Evolutionary conservation across 37 sponge, comb jelly and placozoan genomes (phyloP).

Genomic region (Beroe ovata): DNA sequence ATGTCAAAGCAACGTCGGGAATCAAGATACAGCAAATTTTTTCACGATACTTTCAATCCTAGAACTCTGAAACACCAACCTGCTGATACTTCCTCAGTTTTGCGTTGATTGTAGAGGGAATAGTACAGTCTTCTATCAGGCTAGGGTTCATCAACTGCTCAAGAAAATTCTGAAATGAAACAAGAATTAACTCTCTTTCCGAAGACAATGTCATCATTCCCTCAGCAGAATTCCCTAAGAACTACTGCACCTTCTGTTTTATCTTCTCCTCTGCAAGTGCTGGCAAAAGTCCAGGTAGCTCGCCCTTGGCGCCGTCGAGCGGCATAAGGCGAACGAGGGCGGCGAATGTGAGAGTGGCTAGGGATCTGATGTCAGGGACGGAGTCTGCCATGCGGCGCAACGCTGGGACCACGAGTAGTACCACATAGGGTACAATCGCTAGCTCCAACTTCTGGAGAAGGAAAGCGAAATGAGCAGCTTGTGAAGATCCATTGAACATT

Average conservation of each 20-base stretch:
- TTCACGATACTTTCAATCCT: no score
- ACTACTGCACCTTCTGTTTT: slow-evolving; percentile 66
- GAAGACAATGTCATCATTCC: no score
- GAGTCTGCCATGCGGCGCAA: slow-evolving; percentile 90
- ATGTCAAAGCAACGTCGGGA: no score
- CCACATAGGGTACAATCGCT: slow-evolving; percentile 76
- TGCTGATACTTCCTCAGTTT: slow-evolving; percentile 94
- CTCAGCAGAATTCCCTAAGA: no score
- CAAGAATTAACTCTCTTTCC: no score
- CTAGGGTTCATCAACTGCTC: slow-evolving; percentile 95
- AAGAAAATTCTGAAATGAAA: slow-evolving; percentile 72
- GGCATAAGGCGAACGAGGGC: slow-evolving; percentile 80
- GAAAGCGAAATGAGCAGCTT: no score
- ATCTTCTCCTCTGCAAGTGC: background rate
- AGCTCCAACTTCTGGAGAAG: slow-evolving; percentile 70
- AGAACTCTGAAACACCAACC: no score
- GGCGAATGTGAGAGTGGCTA: slow-evolving; percentile 89
- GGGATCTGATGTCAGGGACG: slow-evolving; percentile 71
- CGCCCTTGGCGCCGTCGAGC: slow-evolving; percentile 69
- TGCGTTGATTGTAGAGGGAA: slow-evolving; percentile 81
- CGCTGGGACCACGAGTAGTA: slow-evolving; percentile 85
- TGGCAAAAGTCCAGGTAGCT: background rate
- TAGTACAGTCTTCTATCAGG: slow-evolving; percentile 73
- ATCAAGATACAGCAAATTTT: no score
- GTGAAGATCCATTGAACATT: no score